A percentile compares a stretch with the other conserved stretches of the same genome.
These are phyloP conservation scores for Odontocolon sp. DNA, from an alignment of 2,888 invertebrate genomes.

Conservation along the genomic window DNA sequence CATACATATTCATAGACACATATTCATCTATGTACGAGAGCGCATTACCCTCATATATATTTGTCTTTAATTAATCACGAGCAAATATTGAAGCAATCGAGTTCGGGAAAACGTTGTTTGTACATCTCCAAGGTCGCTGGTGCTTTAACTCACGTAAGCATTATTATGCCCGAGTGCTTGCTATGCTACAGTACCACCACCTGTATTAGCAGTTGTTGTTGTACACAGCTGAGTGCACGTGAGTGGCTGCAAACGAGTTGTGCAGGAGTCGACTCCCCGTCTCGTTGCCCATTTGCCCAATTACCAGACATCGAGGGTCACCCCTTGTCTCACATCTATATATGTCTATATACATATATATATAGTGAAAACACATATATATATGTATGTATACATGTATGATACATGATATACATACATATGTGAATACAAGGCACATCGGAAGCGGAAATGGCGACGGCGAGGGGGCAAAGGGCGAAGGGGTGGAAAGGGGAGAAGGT, in stretches of 20 bases:
- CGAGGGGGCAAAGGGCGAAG: too few species aligned
- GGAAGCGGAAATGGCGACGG: too few species aligned
- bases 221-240: conserved; percentile 46
- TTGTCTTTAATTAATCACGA: conserved; percentile 59
- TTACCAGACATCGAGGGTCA: conserved; percentile 46
- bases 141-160: conserved; percentile 51
- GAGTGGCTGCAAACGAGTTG: conserved; percentile 24
- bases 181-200: conserved; percentile 1
- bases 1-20: background rate
- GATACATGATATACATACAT: too few species aligned
- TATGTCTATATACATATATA: too few species aligned
- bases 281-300: conserved; percentile 54
- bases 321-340: too few species aligned
- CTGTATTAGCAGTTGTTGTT: conserved; percentile 46
- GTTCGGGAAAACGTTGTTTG: conserved; percentile 43
- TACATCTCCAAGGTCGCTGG: conserved; percentile 52
- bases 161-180: conserved; percentile 48
- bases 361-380: too few species aligned
- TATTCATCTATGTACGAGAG: background rate
- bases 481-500: background rate
- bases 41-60: conserved; percentile 51
- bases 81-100: conserved; percentile 57
- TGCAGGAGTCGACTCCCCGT: conserved; percentile 37
- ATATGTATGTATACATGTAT: too few species aligned
- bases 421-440: too few species aligned